Conservation (phyloP, 2,888 invertebrate genomes). For the Eutolmus rufibarbis region DNA sequence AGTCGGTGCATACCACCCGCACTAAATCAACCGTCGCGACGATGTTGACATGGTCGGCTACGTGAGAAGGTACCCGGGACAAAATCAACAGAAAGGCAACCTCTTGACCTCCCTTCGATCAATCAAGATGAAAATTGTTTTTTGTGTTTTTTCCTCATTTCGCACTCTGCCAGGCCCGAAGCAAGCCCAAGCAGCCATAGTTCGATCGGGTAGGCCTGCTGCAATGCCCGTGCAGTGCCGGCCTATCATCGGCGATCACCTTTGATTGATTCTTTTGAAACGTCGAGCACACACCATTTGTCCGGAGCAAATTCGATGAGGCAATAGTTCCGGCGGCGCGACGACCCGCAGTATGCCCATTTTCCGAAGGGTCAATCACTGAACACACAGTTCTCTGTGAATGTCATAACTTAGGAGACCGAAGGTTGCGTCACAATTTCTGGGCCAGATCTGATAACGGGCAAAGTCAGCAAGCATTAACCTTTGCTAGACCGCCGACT, state of each 20-base stretch:
- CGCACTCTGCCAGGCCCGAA: background rate
- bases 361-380: background rate
- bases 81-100: background rate
- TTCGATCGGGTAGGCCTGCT: background rate
- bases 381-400: background rate
- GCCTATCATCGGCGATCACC: background rate
- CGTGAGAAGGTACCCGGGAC: background rate
- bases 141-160: background rate
- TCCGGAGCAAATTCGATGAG: background rate
- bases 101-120: background rate
- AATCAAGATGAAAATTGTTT: background rate
- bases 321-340: background rate
- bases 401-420: background rate
- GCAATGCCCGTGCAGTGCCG: background rate
- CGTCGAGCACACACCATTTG: background rate
- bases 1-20: background rate
- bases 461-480: background rate
- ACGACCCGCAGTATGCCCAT: background rate
- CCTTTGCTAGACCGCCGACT: slow-evolving; percentile 4
- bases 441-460: slow-evolving; percentile 14
- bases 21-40: background rate
- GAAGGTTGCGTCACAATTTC: slow-evolving; percentile 16
- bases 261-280: background rate
- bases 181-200: background rate
- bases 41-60: background rate